phyloP scores from a whole-genome alignment of 2,888 invertebrate genomes.

The Heliconius aoede region DNA sequence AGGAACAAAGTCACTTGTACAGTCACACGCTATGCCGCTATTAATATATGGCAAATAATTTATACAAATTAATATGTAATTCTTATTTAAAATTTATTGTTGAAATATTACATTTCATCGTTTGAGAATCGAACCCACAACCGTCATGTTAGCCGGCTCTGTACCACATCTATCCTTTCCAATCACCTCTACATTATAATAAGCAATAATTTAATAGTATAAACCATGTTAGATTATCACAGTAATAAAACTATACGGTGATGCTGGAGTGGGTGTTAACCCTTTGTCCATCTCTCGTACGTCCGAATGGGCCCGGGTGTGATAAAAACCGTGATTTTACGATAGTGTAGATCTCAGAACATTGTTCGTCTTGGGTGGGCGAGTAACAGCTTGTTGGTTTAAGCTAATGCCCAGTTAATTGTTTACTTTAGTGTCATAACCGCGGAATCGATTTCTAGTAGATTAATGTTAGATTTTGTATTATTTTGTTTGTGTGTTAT shows the following conservation, averaged over 20 bases:
- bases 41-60: background rate
- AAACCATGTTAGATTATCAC: constrained; percentile 62
- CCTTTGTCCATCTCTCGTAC: constrained; percentile 70
- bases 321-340: constrained; percentile 81
- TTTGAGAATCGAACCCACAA: background rate
- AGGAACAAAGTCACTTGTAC: background rate
- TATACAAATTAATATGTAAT: background rate
- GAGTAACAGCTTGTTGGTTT: constrained; percentile 51
- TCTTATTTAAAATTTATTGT: background rate
- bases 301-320: constrained; percentile 63
- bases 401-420: constrained; percentile 57
- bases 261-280: constrained; percentile 71
- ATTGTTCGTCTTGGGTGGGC: constrained; percentile 82
- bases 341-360: constrained; percentile 73
- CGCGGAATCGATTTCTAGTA: constrained; percentile 32
- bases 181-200: background rate
- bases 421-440: constrained; percentile 69
- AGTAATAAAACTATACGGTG: constrained; percentile 62
- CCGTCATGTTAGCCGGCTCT: no score
- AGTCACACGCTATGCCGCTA: background rate
- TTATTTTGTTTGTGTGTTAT: background rate
- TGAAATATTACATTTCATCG: no score
- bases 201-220: constrained; percentile 62
- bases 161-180: no score
- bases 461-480: background rate